These are phyloP conservation scores for Machimus rusticus DNA, from an alignment of 2,888 invertebrate species.

Conservation along the genomic window DNA sequence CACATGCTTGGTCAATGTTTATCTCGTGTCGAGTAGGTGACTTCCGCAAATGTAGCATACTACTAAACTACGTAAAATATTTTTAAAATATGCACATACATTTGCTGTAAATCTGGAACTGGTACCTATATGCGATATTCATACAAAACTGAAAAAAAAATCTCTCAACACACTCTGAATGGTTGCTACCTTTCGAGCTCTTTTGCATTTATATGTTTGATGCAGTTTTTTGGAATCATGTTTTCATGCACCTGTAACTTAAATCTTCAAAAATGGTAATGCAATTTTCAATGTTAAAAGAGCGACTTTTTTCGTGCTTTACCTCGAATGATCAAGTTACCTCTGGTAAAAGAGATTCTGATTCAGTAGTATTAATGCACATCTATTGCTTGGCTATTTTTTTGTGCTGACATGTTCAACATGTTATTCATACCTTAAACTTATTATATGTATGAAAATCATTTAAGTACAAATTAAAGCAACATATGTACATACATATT, in stretches of 20 bases:
- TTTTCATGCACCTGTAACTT: background rate
- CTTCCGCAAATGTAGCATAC: constrained; percentile 3
- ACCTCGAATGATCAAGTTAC: background rate
- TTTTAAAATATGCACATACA: background rate
- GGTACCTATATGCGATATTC: background rate
- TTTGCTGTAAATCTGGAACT: background rate
- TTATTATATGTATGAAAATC: too few relatives aligned
- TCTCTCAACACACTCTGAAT: background rate
- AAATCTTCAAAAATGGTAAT: background rate
- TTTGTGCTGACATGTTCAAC: too few relatives aligned
- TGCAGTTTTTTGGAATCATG: background rate
- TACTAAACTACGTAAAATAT: background rate
- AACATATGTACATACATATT: too few relatives aligned
- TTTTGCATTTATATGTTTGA: background rate
- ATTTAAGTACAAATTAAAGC: too few relatives aligned
- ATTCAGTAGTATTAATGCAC: too few relatives aligned
- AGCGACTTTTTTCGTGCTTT: background rate
- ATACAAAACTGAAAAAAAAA: background rate
- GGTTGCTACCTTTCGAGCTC: background rate
- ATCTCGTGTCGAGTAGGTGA: constrained; percentile 14
- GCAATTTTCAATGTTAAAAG: background rate
- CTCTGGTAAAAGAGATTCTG: background rate
- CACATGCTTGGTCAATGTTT: constrained; percentile 28
- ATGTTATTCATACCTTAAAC: too few relatives aligned
- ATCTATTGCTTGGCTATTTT: too few relatives aligned